Base-by-base conservation (phyloP, 2,113 vertebrate species). In the Chauna torquata region DNA sequence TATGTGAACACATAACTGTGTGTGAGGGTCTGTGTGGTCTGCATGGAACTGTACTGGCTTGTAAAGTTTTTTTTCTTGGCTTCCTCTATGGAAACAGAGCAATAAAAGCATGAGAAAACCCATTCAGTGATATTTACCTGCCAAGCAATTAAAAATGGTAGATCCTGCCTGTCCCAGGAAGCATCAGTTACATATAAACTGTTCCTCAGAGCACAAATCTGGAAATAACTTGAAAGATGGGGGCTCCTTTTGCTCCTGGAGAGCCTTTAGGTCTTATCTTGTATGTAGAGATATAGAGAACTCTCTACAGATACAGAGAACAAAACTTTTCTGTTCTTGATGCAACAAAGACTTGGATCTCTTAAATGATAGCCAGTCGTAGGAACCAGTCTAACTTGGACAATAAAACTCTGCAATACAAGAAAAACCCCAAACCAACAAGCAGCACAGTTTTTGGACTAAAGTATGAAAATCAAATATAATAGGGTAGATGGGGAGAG, bases 391-490 rank as follows among this genome's bases (percentile, higher is more conserved):
- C 15, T 47, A 72, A 38, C 32, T 9, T 14, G 8, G 38, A 68
- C 2, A 19, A 82, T 45, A 94, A 96, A 91, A 61, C 11, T 5
- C 25, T 24, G 3, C 40, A 24, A 9, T 68, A 57, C 30, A 54
- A 72, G 71, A 74, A 85, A 88, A 94, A 70, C 0, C 0, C 3
- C n/a, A 58, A 65, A 91, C 82, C 20, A 90, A 38, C 8, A 86
- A 90, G 38, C 24, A 84, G 13, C 18, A 59, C 20, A 25, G 83
- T 82, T 59, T 55, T 74, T 61, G 25, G 38, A 87, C 17, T 12
- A 69, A 85, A 95, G 92, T 89, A 81, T 68, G 58, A 70, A 94
- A 95, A 91, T 64, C 75, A 95, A 94, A 78, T 91, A 79, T 44
- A 40, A 71, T 91, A 50, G n/a, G 1, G 10, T 71, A 92, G 24